Base-by-base conservation (phyloP, 1,140 invertebrate genomes). In the Pogonomyrmex barbatus region DNA sequence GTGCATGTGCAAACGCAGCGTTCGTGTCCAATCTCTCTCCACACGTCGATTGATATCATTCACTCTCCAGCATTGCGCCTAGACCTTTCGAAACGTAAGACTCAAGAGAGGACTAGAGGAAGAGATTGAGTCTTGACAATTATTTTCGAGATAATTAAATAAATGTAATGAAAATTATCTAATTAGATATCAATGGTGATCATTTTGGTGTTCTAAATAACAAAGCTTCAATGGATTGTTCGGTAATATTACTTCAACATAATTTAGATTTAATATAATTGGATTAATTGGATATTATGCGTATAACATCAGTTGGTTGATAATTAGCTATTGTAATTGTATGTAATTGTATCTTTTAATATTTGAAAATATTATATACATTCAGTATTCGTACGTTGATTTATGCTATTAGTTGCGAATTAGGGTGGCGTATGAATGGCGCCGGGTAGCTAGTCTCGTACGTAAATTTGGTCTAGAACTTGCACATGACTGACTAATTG, bases 401-500 rank as follows among this genome's bases (percentile, higher is more conserved):
- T 83, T 83, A 79, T 85, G 50, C 24, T 71, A 65, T 45, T 30
- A 60, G n/a, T 33, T 75, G 79, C 42, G 56, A 89, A 79, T 68
- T 65, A 68, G 76, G 47, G 30, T 65, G 39, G 24, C 50, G 14
- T 42, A 36, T 73, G 65, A 85, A 84, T 84, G 60, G 56, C 47
- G 73, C 5, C 54, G 82, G 73, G 17, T 85, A 77, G 54, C 76
- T 47, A 81, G 47, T 50, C 45, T 63, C 63, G 30, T 76, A 79
- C 76, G 62, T 89, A 89, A 87, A 89, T 87, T 87, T 54, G 54
- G 62, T 75, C 79, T 73, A 17, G 62, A 87, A 85, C 85, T 83
- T 81, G 60, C 50, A 50, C 79, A 81, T 87, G 79, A 89, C 65
- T 89, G 79, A 87, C 68, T 90, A 90, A 90, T 89, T 87, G 79